Base-by-base conservation (phyloP, 2,113 vertebrate genomes). In the Nycticebus coucang region DNA sequence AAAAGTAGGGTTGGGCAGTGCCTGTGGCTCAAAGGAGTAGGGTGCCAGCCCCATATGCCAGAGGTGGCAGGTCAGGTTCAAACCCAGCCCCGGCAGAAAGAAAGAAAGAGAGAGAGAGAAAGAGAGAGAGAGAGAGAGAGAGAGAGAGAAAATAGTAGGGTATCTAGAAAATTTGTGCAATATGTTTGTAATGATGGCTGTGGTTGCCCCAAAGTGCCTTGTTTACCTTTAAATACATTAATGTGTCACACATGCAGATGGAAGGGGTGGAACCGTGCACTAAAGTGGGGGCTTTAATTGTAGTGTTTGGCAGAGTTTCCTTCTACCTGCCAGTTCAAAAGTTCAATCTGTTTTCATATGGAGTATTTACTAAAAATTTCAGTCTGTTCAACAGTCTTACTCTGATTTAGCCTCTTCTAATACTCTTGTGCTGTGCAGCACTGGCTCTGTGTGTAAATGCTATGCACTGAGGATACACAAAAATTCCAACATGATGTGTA, bases 141-240 rank as follows among this genome's bases (percentile, higher is more conserved):
- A 41, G 5, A 41, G 41, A 41, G 5, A 41, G n/a, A n/a, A n/a
- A n/a, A n/a, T n/a, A 97, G 92, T 93, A 97, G 97, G 98, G 98
- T 98, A 98, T 98, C 97, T 98, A 99, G 98, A 98, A 98, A 98
- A 98, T 98, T 98, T 98, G 99, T 99, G 99, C 99, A 99, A 99
- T 99, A 99, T 98, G 99, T 99, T 98, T 71, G 95, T 97, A 98
- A 99, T 98, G 98, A 99, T 98, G 99, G 99, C 99, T 99, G 99
- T 99, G 99, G 99, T 99, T 99, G 99, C 99, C 99, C 99, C 98
- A 93, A 99, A 99, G 99, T 99, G 99, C 99, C 99, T 99, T 99
- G 98, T 99, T 99, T 98, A 98, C 98, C 98, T 98, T 98, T 98
- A 97, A 98, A 98, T 98, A 98, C 98, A 98, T 99, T 98, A 97